Evolutionary conservation across 2,797 vertebrate genomes (phyloP), one percentile per base, ranked within the genome.

Genomic region (Anas bahamensis): DNA sequence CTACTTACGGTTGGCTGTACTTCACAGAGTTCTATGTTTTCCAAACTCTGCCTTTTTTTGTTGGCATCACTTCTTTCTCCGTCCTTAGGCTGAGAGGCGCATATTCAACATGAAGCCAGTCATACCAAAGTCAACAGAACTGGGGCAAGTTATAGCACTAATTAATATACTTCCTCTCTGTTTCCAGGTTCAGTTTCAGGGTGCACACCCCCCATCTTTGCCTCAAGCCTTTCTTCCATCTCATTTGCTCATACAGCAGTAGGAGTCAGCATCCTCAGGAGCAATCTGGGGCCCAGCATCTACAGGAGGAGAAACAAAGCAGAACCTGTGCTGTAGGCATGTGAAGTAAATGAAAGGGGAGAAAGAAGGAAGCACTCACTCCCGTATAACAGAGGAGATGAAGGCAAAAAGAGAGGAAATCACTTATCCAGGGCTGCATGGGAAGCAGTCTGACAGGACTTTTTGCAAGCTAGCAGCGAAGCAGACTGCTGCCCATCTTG

Each of bases 291-390:
- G 41, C n/a, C 56, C 42, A 13, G 18, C 5, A 1, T 17, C 48
- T 60, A 33, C 72, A 63, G 65, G 28, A 39, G 46, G 65, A 85
- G 61, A 60, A 85, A 42, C 5, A 41, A 53, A 78, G 23, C 7
- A 1, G 1, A 53, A 70, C 21, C 6, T 17, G 24, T 39, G 24
- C 41, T 28, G 41, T 72, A 4, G 2, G 33, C 1, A 0, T 19
- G 33, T n/a, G 23, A 70, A 46, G 60, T 26, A 50, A 70, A 64
- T 10, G 55, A 42, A 61, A 82, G 29, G 5, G 37, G n/a, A 57
- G 65, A 71, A 86, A 80, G 50, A 79, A 89, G 61, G 26, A 65
- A 63, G 13, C 11, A n/a, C 24, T 50, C 17, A 29, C 2, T 10
- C 16, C 22, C 5, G 5, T 92, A 85, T 89, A 52, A n/a, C 2